Evolutionary conservation across 2,113 vertebrate species (phyloP).

Genomic region (Myocastor coypus): DNA sequence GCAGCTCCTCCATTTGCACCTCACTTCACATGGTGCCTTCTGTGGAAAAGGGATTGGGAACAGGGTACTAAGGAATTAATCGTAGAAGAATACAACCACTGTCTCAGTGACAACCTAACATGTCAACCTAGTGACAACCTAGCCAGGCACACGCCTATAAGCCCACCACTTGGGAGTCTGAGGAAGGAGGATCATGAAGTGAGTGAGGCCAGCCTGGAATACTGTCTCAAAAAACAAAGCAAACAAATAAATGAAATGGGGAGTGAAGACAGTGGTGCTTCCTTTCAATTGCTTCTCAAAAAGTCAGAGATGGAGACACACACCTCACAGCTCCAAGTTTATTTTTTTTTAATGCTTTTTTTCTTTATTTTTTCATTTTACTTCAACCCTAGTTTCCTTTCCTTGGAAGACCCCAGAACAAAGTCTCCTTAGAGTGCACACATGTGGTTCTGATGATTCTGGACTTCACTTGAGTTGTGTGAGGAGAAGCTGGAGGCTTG

Average conservation of each 20-base stretch:
- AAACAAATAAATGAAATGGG: background rate
- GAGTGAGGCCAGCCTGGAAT: background rate
- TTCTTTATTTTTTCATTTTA: background rate
- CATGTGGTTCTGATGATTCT: background rate
- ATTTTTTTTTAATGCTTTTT: constrained; percentile 31
- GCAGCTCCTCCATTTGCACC: background rate
- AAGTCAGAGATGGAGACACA: constrained; percentile 64
- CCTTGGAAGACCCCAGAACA: background rate
- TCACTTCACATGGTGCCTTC: background rate
- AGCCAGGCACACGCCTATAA: background rate
- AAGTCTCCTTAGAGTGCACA: background rate
- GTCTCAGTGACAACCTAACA: background rate
- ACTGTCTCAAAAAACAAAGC: background rate
- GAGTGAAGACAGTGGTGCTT: background rate
- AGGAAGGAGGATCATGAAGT: background rate
- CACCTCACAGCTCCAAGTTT: constrained; percentile 20
- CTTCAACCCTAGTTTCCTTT: background rate
- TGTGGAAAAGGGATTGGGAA: background rate
- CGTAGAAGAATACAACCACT: too few species aligned
- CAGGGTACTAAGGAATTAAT: background rate
- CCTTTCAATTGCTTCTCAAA: background rate
- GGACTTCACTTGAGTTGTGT: too few species aligned
- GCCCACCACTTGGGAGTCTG: background rate
- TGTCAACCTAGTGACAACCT: background rate
- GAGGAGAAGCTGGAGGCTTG: background rate